phyloP scores from a whole-genome alignment of 1,140 invertebrate species.

The Dendroctonus ponderosae region DNA sequence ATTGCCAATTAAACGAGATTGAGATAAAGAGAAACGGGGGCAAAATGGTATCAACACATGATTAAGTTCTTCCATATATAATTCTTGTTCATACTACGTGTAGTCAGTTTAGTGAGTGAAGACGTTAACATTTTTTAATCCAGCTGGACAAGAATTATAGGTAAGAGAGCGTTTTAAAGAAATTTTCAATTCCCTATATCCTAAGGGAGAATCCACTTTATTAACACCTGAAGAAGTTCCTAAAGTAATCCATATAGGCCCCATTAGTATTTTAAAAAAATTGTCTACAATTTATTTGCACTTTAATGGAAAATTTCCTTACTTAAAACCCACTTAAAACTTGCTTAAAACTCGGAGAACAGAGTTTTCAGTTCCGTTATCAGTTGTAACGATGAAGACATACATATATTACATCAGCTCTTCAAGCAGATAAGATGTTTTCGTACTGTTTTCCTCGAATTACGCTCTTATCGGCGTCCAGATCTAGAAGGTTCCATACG shows the following conservation, averaged over 20 bases:
- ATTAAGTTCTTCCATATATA: conserved; percentile 11
- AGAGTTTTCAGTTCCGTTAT: too few species aligned
- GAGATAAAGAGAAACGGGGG: conserved; percentile 16
- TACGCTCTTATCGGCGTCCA: too few species aligned
- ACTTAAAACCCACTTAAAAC: too few species aligned
- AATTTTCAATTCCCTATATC: not conserved
- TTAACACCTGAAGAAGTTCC: not conserved
- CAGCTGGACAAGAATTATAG: not conserved
- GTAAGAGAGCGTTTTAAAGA: not conserved
- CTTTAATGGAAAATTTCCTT: not conserved
- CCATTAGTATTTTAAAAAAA: not conserved
- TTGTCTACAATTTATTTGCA: not conserved
- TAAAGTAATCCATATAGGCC: not conserved
- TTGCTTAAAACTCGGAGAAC: too few species aligned
- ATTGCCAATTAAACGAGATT: conserved; percentile 17
- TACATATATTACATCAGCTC: too few species aligned
- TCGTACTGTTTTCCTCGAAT: too few species aligned
- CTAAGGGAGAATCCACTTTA: not conserved
- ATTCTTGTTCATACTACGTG: conserved; percentile 2
- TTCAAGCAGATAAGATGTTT: too few species aligned
- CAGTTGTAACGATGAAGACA: too few species aligned
- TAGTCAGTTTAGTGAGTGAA: conserved; percentile 12
- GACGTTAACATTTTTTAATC: not conserved
- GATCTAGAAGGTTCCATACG: too few species aligned
- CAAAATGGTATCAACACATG: conserved; percentile 26